phyloP scores from a whole-genome alignment of 2,113 vertebrate genomes.

The Microtus pennsylvanicus region DNA sequence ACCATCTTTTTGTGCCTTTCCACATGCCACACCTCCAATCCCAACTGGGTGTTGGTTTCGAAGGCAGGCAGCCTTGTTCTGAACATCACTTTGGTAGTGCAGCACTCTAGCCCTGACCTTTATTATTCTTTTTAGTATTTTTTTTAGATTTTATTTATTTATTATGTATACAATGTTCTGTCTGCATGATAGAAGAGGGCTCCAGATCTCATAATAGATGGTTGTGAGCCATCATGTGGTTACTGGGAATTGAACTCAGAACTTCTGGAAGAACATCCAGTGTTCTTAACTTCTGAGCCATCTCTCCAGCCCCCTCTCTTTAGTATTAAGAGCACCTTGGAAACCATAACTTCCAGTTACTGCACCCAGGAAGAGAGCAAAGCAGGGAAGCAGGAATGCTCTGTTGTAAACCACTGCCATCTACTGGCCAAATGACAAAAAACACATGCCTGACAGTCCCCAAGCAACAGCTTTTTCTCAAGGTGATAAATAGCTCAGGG shows the following conservation, averaged over 20 bases:
- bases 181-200: too few species aligned
- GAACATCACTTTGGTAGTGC: background rate
- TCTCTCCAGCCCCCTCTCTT: background rate
- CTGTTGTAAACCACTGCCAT: background rate
- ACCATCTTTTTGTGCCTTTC: background rate
- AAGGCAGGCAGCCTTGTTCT: background rate
- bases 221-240: too few species aligned
- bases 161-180: too few species aligned
- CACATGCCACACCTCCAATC: background rate
- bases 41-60: background rate
- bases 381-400: background rate
- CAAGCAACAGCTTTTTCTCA: background rate
- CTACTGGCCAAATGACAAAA: conserved; percentile 2
- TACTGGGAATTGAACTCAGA: too few species aligned
- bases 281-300: too few species aligned
- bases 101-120: background rate
- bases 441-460: accelerated
- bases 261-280: too few species aligned
- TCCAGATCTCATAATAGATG: too few species aligned
- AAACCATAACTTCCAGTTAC: background rate
- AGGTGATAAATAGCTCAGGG: background rate
- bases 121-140: background rate
- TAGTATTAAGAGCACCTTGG: background rate
- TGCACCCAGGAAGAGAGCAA: too few species aligned
- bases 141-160: too few species aligned